A percentile compares a stretch with the other conserved stretches of the same genome.
Evolutionary conservation across 2,888 invertebrate genomes (phyloP).

Genomic region (Oligia latruncula): DNA sequence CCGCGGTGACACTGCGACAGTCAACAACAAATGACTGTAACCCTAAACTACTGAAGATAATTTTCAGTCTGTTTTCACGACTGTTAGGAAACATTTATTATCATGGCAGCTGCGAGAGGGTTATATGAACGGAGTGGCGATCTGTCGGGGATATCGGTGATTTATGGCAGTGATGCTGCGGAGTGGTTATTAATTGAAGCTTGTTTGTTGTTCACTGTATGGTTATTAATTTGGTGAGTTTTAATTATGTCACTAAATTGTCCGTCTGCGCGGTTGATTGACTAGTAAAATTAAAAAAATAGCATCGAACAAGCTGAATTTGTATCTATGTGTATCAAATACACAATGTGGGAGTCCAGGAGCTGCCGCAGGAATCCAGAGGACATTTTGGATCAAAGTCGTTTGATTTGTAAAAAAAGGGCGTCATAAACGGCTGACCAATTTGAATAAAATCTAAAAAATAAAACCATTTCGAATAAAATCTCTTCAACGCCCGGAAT

Average conservation of each 20-base stretch:
- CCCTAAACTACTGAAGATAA: constrained; percentile 57
- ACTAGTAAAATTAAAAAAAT: neutral
- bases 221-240: constrained; percentile 24
- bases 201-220: constrained; percentile 40
- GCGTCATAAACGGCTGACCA: neutral
- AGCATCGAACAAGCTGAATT: neutral
- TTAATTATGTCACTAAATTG: neutral
- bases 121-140: constrained; percentile 48
- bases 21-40: constrained; percentile 63
- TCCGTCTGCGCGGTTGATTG: neutral
- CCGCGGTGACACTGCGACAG: constrained; percentile 57
- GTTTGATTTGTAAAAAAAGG: neutral
- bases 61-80: constrained; percentile 59
- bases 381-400: neutral
- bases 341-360: neutral
- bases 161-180: constrained; percentile 24
- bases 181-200: constrained; percentile 41
- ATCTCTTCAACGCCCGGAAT: neutral
- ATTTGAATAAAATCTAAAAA: constrained; percentile 17
- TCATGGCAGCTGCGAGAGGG: constrained; percentile 42
- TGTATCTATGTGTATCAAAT: neutral
- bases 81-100: constrained; percentile 54
- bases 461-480: constrained; percentile 12
- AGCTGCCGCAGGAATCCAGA: no score
- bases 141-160: constrained; percentile 47